Evolutionary conservation across 2,797 vertebrate genomes (phyloP), one percentile per base, ranked within the genome.

Genomic region (Clarias fuscus): DNA sequence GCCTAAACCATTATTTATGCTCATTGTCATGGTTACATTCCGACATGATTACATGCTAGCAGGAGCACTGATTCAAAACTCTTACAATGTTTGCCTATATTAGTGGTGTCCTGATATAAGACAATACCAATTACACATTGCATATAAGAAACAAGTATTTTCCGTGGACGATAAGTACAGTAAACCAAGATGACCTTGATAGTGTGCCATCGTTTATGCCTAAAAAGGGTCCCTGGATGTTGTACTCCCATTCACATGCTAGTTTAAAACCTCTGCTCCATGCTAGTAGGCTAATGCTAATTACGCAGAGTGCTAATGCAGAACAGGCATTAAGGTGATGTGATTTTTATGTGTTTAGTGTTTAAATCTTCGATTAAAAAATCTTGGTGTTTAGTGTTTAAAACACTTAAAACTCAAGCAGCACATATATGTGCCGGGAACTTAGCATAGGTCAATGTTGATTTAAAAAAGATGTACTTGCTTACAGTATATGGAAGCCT

Each of bases 1-100:
- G 62, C 62, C 17, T 67, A 67, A 67, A 67, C n/a, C 7, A 5
- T 81, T 48, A 62, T 14, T 79, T 37, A 53, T 17, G 62, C 40
- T 67, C 62, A 53, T 53, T 67, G 79, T 53, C 64, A 82, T 82
- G 79, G 79, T 82, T 27, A 67, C 40, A 82, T 82, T 67, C n/a
- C 40, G 27, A 67, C 8, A 67, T 82, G n/a, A 30, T 67, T 20
- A 82, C 62, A 48, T 53, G 48, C 14, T 53, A 53, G n/a, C n/a
- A 53, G 62, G 24, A 20, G 40, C 40, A 67, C 24, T 67, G 40
- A 27, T 67, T n/a, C 64, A 67, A 2, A 82, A 67, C 15, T 48
- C 30, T 14, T 78, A 2, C 56, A 33, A 37, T 24, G 20, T 78
- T 61, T 61, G 58, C 24, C n/a, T 53, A 6, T 17, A 65, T 81